These are phyloP conservation scores for Neosilurus hyrtlii DNA, from an alignment of 2,797 vertebrate species.

Conservation along the genomic window DNA sequence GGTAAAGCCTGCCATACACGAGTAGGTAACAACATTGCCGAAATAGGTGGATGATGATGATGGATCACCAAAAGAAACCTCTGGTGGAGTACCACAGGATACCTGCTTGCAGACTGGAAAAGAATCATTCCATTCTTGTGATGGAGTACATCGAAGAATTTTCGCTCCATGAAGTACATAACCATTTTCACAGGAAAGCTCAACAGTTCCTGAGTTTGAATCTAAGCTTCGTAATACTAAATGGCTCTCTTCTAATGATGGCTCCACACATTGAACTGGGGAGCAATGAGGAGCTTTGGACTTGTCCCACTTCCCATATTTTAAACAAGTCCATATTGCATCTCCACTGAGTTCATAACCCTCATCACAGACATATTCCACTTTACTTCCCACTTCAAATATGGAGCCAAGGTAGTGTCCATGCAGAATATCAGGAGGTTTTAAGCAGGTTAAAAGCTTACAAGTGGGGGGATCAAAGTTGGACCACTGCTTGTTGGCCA, in stretches of 20 bases:
- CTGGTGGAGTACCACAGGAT: slow-evolving; percentile 80
- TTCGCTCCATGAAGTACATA: slow-evolving; percentile 82
- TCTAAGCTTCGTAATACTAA: slow-evolving; percentile 81
- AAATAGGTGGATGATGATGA: slow-evolving; percentile 72
- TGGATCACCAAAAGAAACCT: slow-evolving; percentile 83
- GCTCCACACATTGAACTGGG: slow-evolving; percentile 88
- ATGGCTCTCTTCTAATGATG: slow-evolving; percentile 86
- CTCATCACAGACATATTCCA: slow-evolving; percentile 86
- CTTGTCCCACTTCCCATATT: slow-evolving; percentile 88
- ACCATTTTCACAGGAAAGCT: slow-evolving; percentile 88
- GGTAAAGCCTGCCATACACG: slow-evolving; percentile 89
- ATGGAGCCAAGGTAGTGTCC: slow-evolving; percentile 78
- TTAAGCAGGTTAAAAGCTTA: slow-evolving; percentile 82
- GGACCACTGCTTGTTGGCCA: slow-evolving; percentile 92
- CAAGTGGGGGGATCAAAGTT: slow-evolving; percentile 81
- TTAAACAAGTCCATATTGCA: slow-evolving; percentile 87
- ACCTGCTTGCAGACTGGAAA: slow-evolving; percentile 89
- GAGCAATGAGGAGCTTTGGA: slow-evolving; percentile 79
- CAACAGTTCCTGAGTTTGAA: slow-evolving; percentile 79
- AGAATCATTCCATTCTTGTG: slow-evolving; percentile 91
- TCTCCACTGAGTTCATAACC: slow-evolving; percentile 89
- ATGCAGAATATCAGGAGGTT: slow-evolving; percentile 79
- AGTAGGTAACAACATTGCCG: slow-evolving; percentile 79
- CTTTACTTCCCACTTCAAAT: slow-evolving; percentile 85
- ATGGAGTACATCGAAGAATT: slow-evolving; percentile 81